Evolutionary conservation across 1,140 invertebrate species (phyloP).

Genomic region (Pteromalus puparum): DNA sequence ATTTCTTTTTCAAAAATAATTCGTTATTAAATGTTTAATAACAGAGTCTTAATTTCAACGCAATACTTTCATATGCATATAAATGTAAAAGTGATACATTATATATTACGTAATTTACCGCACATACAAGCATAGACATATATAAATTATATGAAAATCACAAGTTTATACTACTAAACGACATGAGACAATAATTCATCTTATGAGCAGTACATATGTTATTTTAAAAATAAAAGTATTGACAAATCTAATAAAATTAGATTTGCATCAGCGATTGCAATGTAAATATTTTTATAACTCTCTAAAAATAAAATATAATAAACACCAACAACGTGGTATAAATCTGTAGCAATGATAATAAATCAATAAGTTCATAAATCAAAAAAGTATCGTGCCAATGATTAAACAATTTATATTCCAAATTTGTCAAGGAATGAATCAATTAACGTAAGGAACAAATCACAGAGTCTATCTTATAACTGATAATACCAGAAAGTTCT

Average conservation of each 20-base stretch:
- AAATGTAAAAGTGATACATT: slow-evolving; percentile 26
- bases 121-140: slow-evolving; percentile 37
- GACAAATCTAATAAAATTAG: neutral
- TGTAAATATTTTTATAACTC: slow-evolving; percentile 26
- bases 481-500: slow-evolving; percentile 29
- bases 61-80: slow-evolving; percentile 11
- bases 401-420: slow-evolving; percentile 32
- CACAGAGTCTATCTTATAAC: slow-evolving; percentile 50
- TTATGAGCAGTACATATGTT: slow-evolving; percentile 1
- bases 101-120: slow-evolving; percentile 39
- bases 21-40: slow-evolving; percentile 11
- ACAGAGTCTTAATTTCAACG: neutral
- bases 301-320: slow-evolving; percentile 42
- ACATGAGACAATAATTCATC: slow-evolving; percentile 27
- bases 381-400: slow-evolving; percentile 34
- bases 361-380: slow-evolving; percentile 33
- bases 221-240: slow-evolving; percentile 40
- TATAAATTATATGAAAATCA: slow-evolving; percentile 40
- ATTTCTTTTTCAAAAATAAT: neutral
- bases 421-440: slow-evolving; percentile 44
- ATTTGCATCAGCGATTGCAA: neutral
- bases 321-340: slow-evolving; percentile 9
- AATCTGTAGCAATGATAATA: slow-evolving; percentile 36
- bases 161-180: slow-evolving; percentile 21
- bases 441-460: slow-evolving; percentile 48